These are phyloP conservation scores for Siniperca scherzeri DNA, from an alignment of 2,797 vertebrate species.

Conservation along the genomic window DNA sequence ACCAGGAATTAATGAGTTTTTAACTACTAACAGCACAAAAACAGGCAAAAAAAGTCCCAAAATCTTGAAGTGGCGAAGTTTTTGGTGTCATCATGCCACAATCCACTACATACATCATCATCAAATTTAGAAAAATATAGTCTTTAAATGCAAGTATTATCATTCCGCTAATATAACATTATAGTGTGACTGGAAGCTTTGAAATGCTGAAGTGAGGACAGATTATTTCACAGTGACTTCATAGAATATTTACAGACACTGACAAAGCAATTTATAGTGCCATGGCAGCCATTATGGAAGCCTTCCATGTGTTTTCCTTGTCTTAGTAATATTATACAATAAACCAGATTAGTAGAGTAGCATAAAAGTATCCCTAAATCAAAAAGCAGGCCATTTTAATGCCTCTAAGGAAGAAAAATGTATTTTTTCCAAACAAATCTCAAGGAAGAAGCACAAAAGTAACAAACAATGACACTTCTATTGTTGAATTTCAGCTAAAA, in stretches of 20 bases:
- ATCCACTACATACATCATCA: no score
- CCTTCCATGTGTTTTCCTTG: not conserved
- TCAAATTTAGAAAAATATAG: rapidly evolving
- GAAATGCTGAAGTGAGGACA: not conserved
- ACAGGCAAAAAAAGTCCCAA: not conserved
- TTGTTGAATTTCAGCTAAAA: not conserved
- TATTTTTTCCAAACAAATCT: not conserved
- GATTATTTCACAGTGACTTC: not conserved
- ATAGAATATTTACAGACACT: not conserved
- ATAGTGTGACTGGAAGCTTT: not conserved
- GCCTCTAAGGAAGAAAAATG: rapidly evolving
- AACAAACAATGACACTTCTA: rapidly evolving
- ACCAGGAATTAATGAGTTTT: not conserved
- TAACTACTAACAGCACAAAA: not conserved
- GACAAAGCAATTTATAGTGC: constrained; percentile 4
- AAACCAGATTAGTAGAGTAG: not conserved
- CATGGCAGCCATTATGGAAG: constrained; percentile 26
- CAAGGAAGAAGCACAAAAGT: not conserved
- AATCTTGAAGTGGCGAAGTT: not conserved
- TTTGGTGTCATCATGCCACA: not conserved
- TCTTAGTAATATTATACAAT: not conserved
- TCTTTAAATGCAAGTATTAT: not conserved
- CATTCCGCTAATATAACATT: not conserved
- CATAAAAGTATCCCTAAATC: not conserved
- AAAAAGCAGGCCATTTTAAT: rapidly evolving